phyloP scores from a whole-genome alignment of 2,113 vertebrate species.

The Opisthocomus hoazin region DNA sequence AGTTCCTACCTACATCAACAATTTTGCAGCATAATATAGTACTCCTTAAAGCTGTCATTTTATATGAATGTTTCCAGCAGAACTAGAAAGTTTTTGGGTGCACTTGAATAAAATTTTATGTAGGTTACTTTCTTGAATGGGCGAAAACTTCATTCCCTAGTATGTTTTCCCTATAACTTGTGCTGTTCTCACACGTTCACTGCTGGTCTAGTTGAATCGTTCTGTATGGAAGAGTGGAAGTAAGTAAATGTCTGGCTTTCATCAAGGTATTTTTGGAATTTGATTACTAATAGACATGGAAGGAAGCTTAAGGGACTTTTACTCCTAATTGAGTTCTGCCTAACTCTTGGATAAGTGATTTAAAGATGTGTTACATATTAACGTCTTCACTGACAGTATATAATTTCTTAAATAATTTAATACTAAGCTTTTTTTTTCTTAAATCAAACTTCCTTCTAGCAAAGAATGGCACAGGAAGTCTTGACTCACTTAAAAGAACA shows the following conservation, averaged over 20 bases:
- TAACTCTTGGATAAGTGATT: neutral
- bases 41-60: neutral
- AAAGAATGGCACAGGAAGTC: conserved; percentile 98
- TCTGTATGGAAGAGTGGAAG: neutral
- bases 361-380: neutral
- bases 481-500: conserved; percentile 97
- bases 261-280: neutral
- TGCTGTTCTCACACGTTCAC: neutral
- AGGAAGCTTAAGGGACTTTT: neutral
- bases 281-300: neutral
- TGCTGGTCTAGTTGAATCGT: neutral
- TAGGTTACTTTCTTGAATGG: neutral
- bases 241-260: neutral
- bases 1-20: neutral
- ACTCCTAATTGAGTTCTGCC: neutral
- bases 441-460: conserved; percentile 71
- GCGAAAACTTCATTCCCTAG: neutral
- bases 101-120: neutral
- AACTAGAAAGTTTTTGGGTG: neutral
- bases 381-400: neutral
- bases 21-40: neutral
- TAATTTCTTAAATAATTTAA: neutral
- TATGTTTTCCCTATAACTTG: neutral
- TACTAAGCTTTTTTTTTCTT: neutral
- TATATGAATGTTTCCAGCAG: neutral